phyloP scores from a whole-genome alignment of 1,140 invertebrate species.

The Trissolcus basalis region DNA sequence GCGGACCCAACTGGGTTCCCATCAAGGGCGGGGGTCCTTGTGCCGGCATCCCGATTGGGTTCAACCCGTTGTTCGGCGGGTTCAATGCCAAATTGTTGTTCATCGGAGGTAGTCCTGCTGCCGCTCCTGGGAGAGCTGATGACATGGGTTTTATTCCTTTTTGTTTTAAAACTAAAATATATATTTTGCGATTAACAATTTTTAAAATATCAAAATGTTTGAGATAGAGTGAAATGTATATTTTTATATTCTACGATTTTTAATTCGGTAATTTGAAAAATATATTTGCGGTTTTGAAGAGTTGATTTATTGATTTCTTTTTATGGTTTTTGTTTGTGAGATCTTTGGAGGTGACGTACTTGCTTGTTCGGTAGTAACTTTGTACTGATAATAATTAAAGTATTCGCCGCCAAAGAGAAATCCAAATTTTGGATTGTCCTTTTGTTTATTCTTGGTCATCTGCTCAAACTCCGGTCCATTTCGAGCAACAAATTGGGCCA shows the following conservation, averaged over 20 bases:
- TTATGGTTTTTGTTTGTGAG: too few relatives aligned
- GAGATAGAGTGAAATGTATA: too few relatives aligned
- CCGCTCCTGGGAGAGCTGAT: constrained; percentile 67
- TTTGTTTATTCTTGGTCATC: constrained; percentile 98
- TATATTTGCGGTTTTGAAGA: too few relatives aligned
- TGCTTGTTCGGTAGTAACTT: constrained; percentile 93
- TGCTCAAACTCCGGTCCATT: constrained; percentile 99
- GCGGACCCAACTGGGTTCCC: constrained; percentile 45
- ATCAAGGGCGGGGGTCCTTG: constrained; percentile 62
- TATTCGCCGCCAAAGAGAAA: constrained; percentile 97
- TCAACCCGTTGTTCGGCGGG: constrained; percentile 73
- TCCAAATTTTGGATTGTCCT: constrained; percentile 96
- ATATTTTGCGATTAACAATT: too few relatives aligned
- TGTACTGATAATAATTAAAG: constrained; percentile 97
- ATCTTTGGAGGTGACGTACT: too few relatives aligned
- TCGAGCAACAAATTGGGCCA: constrained; percentile 97
- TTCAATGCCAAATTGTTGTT: constrained; percentile 66
- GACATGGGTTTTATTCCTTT: constrained; percentile 77
- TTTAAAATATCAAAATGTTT: too few relatives aligned
- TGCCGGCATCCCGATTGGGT: constrained; percentile 63
- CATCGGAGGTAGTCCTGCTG: constrained; percentile 60
- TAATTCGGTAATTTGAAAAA: too few relatives aligned
- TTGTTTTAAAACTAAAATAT: constrained; percentile 77
- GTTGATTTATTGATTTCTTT: too few relatives aligned
- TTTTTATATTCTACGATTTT: too few relatives aligned